Percentiles rank a stretch among this genome's conserved stretches.
Conservation (phyloP, 2,888 invertebrate genomes). For the Apamea crenata region DNA sequence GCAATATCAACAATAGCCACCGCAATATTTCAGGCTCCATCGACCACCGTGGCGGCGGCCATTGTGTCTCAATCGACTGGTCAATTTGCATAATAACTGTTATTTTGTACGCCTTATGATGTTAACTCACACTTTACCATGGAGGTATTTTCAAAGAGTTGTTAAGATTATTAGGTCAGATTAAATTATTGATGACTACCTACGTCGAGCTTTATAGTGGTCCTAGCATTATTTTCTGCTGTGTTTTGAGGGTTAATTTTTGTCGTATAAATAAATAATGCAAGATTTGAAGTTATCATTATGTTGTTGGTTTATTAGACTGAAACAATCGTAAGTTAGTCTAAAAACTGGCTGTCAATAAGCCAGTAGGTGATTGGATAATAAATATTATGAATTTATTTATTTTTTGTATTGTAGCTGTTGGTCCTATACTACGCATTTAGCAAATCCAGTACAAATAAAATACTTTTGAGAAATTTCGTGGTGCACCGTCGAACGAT, state of each 20-base stretch:
- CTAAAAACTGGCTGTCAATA: neutral
- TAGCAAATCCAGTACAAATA: too few relatives aligned
- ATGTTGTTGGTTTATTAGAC: neutral
- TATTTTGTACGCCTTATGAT: constrained; percentile 62
- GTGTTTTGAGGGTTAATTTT: constrained; percentile 17
- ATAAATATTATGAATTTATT: too few relatives aligned
- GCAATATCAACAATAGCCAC: constrained; percentile 16
- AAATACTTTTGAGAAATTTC: too few relatives aligned
- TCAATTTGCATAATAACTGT: constrained; percentile 72
- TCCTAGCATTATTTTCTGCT: constrained; percentile 23
- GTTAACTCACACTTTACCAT: constrained; percentile 45
- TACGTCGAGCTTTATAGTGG: constrained; percentile 29
- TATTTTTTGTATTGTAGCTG: too few relatives aligned
- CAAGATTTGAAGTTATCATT: neutral
- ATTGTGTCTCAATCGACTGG: constrained; percentile 69
- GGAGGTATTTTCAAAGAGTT: constrained; percentile 54
- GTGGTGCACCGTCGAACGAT: too few relatives aligned
- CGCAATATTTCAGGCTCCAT: constrained; percentile 50
- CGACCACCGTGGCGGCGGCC: constrained; percentile 47
- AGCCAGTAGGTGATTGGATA: too few relatives aligned
- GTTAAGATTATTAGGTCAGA: constrained; percentile 65
- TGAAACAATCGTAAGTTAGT: neutral
- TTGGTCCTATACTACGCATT: too few relatives aligned
- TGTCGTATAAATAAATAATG: neutral
- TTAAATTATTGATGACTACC: constrained; percentile 37